These are phyloP conservation scores for Empidonax traillii DNA, from an alignment of 2,113 vertebrate species.

Conservation along the genomic window DNA sequence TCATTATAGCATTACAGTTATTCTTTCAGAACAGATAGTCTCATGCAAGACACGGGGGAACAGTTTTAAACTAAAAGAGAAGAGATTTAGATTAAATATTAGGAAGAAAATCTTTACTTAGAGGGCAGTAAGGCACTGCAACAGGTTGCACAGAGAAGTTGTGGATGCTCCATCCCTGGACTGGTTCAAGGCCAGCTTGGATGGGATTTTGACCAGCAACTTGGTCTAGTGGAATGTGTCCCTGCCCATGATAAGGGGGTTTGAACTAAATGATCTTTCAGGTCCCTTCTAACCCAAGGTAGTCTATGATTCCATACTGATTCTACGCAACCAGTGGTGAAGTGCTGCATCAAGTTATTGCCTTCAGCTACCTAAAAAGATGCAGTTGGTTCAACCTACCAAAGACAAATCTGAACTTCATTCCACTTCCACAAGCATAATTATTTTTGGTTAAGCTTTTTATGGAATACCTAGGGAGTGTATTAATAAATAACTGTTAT, in stretches of 20 bases:
- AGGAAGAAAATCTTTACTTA: neutral
- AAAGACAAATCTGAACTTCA: neutral
- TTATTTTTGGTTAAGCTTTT: neutral
- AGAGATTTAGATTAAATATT: neutral
- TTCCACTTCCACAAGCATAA: neutral
- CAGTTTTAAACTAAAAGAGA: neutral
- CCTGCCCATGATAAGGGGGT: neutral
- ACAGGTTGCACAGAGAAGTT: neutral
- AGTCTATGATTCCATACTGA: neutral
- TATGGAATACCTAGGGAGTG: neutral
- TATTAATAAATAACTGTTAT: neutral
- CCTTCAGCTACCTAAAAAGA: neutral
- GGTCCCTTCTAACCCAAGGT: neutral
- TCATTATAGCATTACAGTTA: neutral
- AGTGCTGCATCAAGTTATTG: neutral
- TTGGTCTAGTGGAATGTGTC: neutral
- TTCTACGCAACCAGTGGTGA: neutral
- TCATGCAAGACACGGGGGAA: neutral
- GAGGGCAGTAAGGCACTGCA: neutral
- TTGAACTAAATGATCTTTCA: neutral
- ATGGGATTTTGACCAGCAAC: neutral
- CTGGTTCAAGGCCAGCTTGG: neutral
- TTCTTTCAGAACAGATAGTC: neutral
- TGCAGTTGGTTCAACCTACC: neutral
- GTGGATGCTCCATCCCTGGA: neutral